These are phyloP conservation scores for Channa argus DNA, from an alignment of 2,113 vertebrate species.

Conservation along the genomic window DNA sequence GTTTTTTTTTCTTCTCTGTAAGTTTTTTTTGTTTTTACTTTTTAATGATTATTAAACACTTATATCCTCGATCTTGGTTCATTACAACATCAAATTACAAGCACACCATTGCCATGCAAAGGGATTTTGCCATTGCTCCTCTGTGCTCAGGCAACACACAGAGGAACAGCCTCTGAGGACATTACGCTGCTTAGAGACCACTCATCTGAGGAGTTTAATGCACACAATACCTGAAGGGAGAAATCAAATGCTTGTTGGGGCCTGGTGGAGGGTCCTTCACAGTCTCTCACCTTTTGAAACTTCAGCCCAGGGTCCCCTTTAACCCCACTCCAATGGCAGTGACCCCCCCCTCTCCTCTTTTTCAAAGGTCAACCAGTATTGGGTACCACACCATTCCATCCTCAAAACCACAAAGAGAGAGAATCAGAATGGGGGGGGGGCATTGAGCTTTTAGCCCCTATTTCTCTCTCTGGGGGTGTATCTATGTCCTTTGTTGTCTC, in stretches of 20 bases:
- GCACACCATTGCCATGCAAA: background rate
- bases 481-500: conserved; percentile 63
- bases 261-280: conserved; percentile 74
- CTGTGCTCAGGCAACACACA: background rate
- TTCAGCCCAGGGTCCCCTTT: conserved; percentile 34
- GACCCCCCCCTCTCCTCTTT: conserved; percentile 26
- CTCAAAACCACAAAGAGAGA: conserved; percentile 27
- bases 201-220: conserved; percentile 48
- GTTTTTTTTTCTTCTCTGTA: background rate
- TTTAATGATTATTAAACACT: background rate
- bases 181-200: conserved; percentile 36
- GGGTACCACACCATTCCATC: conserved; percentile 35
- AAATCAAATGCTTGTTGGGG: conserved; percentile 77
- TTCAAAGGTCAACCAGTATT: conserved; percentile 76
- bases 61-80: background rate
- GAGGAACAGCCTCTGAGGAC: conserved; percentile 41
- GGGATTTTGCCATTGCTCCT: background rate
- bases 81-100: conserved; percentile 2
- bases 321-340: conserved; percentile 45
- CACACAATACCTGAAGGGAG: conserved; percentile 72
- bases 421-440: conserved; percentile 4
- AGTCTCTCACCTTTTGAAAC: conserved; percentile 82
- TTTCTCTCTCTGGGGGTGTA: conserved; percentile 60
- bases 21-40: background rate
- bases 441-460: conserved; percentile 61